Conservation (phyloP, 2,113 vertebrate genomes). For the Neogale vison region DNA sequence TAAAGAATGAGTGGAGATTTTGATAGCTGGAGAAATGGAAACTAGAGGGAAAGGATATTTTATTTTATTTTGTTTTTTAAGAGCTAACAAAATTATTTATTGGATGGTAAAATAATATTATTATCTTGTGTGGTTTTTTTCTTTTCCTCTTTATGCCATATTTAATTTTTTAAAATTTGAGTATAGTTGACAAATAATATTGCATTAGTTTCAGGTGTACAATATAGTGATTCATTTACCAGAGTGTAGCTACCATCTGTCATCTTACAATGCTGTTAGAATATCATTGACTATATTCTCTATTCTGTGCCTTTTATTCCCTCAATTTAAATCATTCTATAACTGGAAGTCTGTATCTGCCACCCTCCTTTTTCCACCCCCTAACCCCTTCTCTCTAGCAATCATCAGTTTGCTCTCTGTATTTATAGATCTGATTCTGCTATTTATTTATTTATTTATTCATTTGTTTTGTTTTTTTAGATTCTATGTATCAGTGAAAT, state of each 20-base stretch:
- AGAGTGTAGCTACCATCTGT: neutral
- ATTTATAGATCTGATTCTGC: neutral
- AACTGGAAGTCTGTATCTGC: neutral
- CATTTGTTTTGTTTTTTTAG: neutral
- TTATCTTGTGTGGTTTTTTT: neutral
- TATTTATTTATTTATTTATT: neutral
- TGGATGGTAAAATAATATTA: neutral
- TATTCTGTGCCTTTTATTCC: neutral
- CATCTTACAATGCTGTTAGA: neutral
- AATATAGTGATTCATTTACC: neutral
- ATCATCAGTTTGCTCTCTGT: neutral
- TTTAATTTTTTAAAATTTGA: neutral
- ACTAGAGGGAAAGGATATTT: neutral
- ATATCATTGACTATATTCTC: neutral
- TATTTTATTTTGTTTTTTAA: neutral
- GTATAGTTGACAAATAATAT: neutral
- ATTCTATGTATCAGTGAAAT: neutral
- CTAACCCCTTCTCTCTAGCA: neutral
- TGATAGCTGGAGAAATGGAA: neutral
- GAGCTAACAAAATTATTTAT: neutral
- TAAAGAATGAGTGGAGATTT: neutral
- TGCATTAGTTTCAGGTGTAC: neutral
- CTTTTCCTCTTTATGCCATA: neutral
- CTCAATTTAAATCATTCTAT: neutral
- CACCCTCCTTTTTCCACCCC: neutral